Percentiles rank a stretch among this genome's conserved stretches.
phyloP scores from a whole-genome alignment of 2,797 vertebrate genomes.

The Cyclura pinguis region DNA sequence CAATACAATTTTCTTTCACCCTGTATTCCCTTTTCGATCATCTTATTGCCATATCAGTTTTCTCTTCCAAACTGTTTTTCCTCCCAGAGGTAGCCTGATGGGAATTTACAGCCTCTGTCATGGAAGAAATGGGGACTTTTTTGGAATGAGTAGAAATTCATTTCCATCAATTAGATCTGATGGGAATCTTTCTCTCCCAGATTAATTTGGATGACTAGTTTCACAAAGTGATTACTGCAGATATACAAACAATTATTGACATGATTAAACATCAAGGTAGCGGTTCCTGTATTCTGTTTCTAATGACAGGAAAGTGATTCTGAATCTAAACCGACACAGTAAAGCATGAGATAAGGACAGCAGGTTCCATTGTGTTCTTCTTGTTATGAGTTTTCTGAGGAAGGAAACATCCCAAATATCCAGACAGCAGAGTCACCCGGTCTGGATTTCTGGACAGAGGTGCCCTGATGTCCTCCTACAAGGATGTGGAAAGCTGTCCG shows the following conservation, averaged over 20 bases:
- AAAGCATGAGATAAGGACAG: neutral
- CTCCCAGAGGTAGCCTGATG: constrained; percentile 70
- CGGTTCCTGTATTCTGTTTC: neutral
- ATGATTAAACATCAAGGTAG: neutral
- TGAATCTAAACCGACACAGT: neutral
- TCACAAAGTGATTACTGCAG: constrained; percentile 35
- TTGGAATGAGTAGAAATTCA: constrained; percentile 62
- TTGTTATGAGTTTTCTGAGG: neutral
- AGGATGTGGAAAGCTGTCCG: neutral
- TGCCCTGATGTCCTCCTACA: neutral
- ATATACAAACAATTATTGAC: fast-evolving
- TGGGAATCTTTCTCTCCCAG: constrained; percentile 48
- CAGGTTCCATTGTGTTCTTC: too few species aligned
- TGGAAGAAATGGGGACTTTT: constrained; percentile 66
- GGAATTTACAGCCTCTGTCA: constrained; percentile 74
- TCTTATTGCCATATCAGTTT: constrained; percentile 78
- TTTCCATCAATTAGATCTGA: constrained; percentile 70
- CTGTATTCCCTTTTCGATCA: constrained; percentile 78
- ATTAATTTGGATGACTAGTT: constrained; percentile 69
- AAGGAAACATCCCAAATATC: neutral
- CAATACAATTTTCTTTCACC: constrained; percentile 68
- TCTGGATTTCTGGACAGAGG: too few species aligned
- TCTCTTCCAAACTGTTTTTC: constrained; percentile 76
- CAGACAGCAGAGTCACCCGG: too few species aligned
- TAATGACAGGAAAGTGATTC: too few species aligned